Evolutionary conservation across 2,888 invertebrate genomes (phyloP).

Genomic region (Pristionchus exspectatus): DNA sequence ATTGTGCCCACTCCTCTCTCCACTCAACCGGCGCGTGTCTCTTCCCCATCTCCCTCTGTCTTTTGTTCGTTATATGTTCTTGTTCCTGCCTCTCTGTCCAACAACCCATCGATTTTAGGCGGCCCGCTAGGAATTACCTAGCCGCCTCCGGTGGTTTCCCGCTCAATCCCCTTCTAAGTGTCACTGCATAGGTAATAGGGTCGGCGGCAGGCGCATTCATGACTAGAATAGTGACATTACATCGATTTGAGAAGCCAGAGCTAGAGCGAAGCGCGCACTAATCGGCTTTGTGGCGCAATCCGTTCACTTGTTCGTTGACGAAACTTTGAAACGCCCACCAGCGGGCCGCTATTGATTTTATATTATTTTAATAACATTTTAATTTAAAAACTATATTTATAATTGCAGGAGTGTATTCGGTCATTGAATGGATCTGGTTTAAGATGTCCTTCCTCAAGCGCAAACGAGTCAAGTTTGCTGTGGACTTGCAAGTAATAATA

Average conservation of each 20-base stretch:
- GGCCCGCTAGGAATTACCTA: not conserved
- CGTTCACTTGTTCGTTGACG: conserved; percentile 3
- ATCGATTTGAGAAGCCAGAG: not conserved
- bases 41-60: not conserved
- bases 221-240: conserved; percentile 20
- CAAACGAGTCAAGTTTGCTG: conserved; percentile 75
- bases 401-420: conserved; percentile 60
- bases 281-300: conserved; percentile 1
- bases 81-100: not conserved
- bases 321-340: not conserved
- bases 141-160: not conserved
- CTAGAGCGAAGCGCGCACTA: conserved; percentile 13
- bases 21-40: not conserved
- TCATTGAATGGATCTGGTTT: conserved; percentile 70
- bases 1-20: not conserved
- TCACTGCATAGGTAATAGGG: conserved; percentile 35
- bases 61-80: conserved; percentile 48
- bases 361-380: not conserved
- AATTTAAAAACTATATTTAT: not conserved
- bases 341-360: not conserved
- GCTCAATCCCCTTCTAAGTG: not conserved
- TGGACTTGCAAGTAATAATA: conserved; percentile 71
- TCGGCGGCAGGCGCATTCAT: not conserved
- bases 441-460: conserved; percentile 76
- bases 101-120: conserved; percentile 38